Evolutionary conservation across 2,113 vertebrate genomes (phyloP), one percentile per base, ranked within the genome.

Genomic region (Chamaetylas fuelleborni): DNA sequence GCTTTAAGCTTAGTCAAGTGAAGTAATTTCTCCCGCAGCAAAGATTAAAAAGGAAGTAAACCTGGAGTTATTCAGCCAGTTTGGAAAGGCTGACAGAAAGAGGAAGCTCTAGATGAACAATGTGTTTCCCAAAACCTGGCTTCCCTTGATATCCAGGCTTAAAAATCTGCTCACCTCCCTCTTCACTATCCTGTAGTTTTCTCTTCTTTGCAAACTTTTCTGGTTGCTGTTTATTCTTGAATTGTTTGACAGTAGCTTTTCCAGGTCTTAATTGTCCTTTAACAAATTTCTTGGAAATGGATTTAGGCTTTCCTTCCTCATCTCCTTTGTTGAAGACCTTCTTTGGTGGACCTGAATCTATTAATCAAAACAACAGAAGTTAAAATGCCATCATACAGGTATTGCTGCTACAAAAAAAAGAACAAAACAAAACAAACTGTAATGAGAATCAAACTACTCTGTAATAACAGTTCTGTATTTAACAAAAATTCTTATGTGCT

Each of bases 171-270:
- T 97, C 43, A 98, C 98, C 98, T 81, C 64, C 87, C 7, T 95
- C 93, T 90, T 97, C 79, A 62, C 43, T 31, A 36, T 92, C 93
- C 58, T 96, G 96, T 29, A 93, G 81, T 56, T 98, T 98, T 66
- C 98, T 98, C 91, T 97, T 97, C 92, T 86, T 97, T 11, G 67
- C 69, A 77, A 84, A 60, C 47, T 95, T 97, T 79, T 92, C 94
- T 40, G 91, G 61, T n/a, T 94, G 97, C 42, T 97, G 96, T 77
- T 97, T 98, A 76, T 64, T 97, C 88, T 96, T 98, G 70, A 98
- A 97, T 24, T 98, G 98, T 73, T 97, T 97, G 38, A 97, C 84
- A 69, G 78, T n/a, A 43, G 91, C 92, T 93, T 69, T 98, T 56
- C 96, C 96, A 84, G 93, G 69, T 85, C 79, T 98, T 87, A 92